These are phyloP conservation scores for Salticus scenicus DNA, from an alignment of 2,888 invertebrate species.

Conservation along the genomic window DNA sequence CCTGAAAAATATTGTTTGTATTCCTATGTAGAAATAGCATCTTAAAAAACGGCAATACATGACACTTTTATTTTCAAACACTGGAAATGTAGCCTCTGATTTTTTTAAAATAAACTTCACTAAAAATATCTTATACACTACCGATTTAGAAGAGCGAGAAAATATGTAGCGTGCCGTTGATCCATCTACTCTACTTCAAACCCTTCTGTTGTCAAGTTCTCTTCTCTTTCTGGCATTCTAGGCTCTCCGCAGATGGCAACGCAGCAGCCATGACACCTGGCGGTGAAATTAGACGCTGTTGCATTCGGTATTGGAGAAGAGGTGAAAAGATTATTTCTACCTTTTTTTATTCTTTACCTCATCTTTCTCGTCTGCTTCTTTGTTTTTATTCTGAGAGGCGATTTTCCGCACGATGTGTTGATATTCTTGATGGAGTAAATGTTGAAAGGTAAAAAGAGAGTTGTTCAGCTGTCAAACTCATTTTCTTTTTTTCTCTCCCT, in stretches of 20 bases:
- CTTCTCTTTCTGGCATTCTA: background rate
- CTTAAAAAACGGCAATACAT: background rate
- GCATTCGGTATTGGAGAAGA: background rate
- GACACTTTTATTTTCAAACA: background rate
- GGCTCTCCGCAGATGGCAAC: slow-evolving; percentile 43
- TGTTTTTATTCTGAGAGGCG: too few relatives aligned
- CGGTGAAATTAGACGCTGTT: slow-evolving; percentile 47
- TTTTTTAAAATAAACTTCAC: slow-evolving; percentile 36
- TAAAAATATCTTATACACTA: slow-evolving; percentile 40
- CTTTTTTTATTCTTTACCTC: background rate
- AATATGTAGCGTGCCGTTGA: background rate
- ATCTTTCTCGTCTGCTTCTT: background rate
- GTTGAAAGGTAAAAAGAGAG: too few relatives aligned
- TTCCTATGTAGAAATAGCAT: background rate
- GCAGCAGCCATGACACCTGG: slow-evolving; percentile 48
- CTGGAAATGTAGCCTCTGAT: background rate
- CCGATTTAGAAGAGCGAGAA: background rate
- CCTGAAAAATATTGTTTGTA: slow-evolving; percentile 5
- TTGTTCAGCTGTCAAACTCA: too few relatives aligned
- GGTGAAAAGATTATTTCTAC: background rate
- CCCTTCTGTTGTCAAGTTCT: slow-evolving; percentile 1
- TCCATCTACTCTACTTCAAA: slow-evolving; percentile 58
- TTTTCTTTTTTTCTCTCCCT: too few relatives aligned
- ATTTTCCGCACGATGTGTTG: too few relatives aligned
- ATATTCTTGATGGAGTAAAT: too few relatives aligned